Base-by-base conservation (phyloP, 2,113 vertebrate species). In the Cheirogaleus medius region DNA sequence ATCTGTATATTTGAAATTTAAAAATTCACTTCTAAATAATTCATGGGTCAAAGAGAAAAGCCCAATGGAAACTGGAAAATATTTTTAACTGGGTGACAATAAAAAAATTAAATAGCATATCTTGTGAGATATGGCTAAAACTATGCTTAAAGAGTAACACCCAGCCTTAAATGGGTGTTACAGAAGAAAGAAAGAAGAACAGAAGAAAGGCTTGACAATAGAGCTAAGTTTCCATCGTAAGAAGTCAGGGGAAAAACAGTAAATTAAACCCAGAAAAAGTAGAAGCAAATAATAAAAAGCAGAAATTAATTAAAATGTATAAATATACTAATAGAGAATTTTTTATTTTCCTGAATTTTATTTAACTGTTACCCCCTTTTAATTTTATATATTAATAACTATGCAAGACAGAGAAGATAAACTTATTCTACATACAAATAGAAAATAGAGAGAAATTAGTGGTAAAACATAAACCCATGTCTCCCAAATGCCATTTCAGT, bases 171-270 rank as follows among this genome's bases (percentile, higher is more conserved):
- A 69, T 32, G 2, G 37, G 47, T 47, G 47, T 47, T 47, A 47
- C 47, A 47, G 47, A 47, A 47, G 47, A 47, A 11, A 47, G 47
- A 47, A 10, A 47, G 44, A 47, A 47, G 47, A 83, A 88, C 87
- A 95, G 44, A 73, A 86, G 71, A 92, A 71, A 71, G 44, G 52
- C 39, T 87, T 90, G 39, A 78, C 73, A 97, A 85, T 82, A 54
- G 27, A 74, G 4, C 60, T n/a, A 52, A 29, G 11, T 63, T 93
- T 91, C 37, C n/a, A 91, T 71, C 44, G 93, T 18, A 85, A 86
- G 64, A 94, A 90, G 87, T 58, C 66, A 84, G 56, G 6, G 23
- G 13, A 60, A 80, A 96, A 87, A 54, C 13, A 84, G 21, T 44
- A 91, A 68, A 73, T 47, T 84, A 91, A 74, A 34, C 49, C 56